Evolutionary conservation across 2,888 invertebrate genomes (phyloP).

Genomic region (Alcis repandata): DNA sequence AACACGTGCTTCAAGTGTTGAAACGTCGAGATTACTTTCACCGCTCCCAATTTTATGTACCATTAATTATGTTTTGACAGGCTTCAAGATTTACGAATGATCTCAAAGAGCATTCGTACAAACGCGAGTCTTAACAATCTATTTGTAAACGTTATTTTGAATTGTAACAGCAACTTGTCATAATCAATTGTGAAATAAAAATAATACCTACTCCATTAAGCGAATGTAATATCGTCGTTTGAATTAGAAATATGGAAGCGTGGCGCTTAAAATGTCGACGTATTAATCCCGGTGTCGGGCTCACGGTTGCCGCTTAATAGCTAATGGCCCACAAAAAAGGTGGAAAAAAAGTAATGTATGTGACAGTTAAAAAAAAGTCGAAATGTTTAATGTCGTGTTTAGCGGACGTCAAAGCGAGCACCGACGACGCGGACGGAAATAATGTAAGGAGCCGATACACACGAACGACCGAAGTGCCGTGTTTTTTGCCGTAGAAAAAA

Average conservation of each 20-base stretch:
- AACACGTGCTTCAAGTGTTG: conserved; percentile 63
- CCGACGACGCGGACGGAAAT: conserved; percentile 42
- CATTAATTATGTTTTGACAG: conserved; percentile 43
- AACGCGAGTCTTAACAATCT: conserved; percentile 22
- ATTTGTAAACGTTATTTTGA: conserved; percentile 38
- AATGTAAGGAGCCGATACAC: conserved; percentile 54
- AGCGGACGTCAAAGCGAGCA: conserved; percentile 79
- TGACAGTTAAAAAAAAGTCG: conserved; percentile 80
- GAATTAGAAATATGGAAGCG: conserved; percentile 52
- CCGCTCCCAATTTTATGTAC: conserved; percentile 43
- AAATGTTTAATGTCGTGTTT: conserved; percentile 85
- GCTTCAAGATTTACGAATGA: conserved; percentile 32
- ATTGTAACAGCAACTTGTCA: conserved; percentile 36
- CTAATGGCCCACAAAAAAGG: conserved; percentile 80
- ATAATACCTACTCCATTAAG: conserved; percentile 35
- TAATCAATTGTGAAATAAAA: conserved; percentile 36
- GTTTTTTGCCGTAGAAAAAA: conserved; percentile 45
- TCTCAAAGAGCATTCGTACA: conserved; percentile 30
- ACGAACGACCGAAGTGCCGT: conserved; percentile 50
- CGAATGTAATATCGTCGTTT: conserved; percentile 40
- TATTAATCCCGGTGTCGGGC: conserved; percentile 79
- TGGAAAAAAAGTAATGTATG: conserved; percentile 80
- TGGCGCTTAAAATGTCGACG: conserved; percentile 67
- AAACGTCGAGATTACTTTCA: conserved; percentile 51
- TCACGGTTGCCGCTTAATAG: conserved; percentile 76